phyloP scores from a whole-genome alignment of 2,113 vertebrate species.

The Talpa occidentalis region DNA sequence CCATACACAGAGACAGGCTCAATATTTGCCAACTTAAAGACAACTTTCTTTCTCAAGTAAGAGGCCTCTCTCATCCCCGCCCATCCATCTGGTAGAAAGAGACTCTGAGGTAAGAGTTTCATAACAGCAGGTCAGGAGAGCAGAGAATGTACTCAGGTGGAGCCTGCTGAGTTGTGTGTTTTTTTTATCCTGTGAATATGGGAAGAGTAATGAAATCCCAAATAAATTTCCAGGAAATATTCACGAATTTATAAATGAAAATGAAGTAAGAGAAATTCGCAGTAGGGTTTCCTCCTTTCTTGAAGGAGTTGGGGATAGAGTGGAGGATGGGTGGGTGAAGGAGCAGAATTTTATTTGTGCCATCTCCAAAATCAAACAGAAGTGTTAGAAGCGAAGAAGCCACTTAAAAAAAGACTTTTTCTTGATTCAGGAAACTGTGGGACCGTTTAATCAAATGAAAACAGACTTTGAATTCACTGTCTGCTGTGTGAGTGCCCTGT shows the following conservation, averaged over 20 bases:
- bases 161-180: not conserved
- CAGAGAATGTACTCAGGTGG: not conserved
- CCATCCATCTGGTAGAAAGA: not conserved
- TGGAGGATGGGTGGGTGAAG: not conserved
- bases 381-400: slow-evolving; percentile 7
- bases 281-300: not conserved
- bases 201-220: slow-evolving; percentile 2
- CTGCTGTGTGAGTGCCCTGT: not conserved
- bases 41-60: not conserved
- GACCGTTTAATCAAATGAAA: slow-evolving; percentile 24
- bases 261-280: not conserved
- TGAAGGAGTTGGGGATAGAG: too few species aligned
- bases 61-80: not conserved
- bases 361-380: slow-evolving; percentile 21
- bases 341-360: not conserved
- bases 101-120: not conserved
- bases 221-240: slow-evolving; percentile 23
- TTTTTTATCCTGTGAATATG: not conserved
- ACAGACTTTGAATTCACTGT: not conserved
- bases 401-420: not conserved
- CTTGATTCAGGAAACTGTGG: slow-evolving; percentile 13
- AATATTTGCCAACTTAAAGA: not conserved
- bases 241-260: not conserved
- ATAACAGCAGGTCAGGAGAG: not conserved
- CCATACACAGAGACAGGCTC: not conserved